Conservation (phyloP, 2,888 invertebrate species). For the Coleophora flavipennella region DNA sequence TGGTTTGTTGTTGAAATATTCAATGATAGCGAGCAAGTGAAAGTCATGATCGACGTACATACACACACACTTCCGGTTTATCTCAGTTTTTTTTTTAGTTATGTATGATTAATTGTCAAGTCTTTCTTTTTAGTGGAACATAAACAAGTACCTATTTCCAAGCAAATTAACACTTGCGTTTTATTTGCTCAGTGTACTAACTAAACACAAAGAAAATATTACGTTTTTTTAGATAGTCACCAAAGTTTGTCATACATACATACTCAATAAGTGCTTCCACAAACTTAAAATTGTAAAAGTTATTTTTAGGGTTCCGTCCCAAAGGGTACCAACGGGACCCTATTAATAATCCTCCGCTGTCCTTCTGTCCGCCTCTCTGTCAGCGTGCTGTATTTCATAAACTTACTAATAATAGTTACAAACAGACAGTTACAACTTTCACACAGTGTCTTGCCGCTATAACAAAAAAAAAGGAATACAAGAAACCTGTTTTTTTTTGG, state of each 20-base stretch:
- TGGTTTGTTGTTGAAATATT: slow-evolving; percentile 60
- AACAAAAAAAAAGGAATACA: not conserved
- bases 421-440: not conserved
- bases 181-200: not conserved
- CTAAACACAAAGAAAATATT: no score
- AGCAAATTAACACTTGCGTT: not conserved
- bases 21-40: slow-evolving; percentile 66
- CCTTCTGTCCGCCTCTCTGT: no score
- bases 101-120: slow-evolving; percentile 42
- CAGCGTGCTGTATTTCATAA: no score
- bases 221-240: no score
- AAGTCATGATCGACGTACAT: slow-evolving; percentile 61
- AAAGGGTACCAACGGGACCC: no score
- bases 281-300: slow-evolving; percentile 8
- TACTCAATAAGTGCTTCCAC: slow-evolving; percentile 4
- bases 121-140: slow-evolving; percentile 19
- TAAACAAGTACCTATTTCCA: slow-evolving; percentile 10
- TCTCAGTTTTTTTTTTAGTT: slow-evolving; percentile 30
- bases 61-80: slow-evolving; percentile 62
- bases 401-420: no score
- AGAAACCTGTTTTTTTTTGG: no score
- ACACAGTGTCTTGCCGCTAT: no score
- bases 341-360: no score
- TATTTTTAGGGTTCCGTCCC: no score
- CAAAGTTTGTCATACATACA: no score